Conservation (phyloP, 1,140 invertebrate species). For the Cecropterus lyciades region DNA sequence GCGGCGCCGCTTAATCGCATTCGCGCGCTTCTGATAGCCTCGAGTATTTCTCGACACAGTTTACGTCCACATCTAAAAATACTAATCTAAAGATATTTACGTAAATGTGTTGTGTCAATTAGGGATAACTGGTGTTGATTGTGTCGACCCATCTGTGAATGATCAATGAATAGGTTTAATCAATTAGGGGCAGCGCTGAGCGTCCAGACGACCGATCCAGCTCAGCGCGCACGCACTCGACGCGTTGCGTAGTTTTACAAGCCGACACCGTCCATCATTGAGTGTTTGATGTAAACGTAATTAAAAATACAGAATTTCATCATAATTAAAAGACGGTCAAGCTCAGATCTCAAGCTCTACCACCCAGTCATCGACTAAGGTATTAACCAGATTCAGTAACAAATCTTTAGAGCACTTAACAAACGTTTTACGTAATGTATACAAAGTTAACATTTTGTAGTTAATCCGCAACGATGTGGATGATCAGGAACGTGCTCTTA, state of each 20-base stretch:
- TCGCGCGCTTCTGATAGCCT: slow-evolving; percentile 9
- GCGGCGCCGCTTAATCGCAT: slow-evolving; percentile 21
- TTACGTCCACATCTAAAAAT: not conserved
- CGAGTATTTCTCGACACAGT: not conserved
- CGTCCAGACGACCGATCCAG: not conserved
- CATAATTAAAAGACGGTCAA: too few relatives aligned
- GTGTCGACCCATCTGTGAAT: not conserved
- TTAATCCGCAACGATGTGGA: too few relatives aligned
- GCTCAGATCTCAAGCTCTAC: too few relatives aligned
- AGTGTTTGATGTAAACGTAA: not conserved
- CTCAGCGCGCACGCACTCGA: not conserved
- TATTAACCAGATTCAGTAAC: too few relatives aligned
- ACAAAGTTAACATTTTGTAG: too few relatives aligned
- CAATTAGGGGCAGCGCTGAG: not conserved
- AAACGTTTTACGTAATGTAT: too few relatives aligned
- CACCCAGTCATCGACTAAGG: too few relatives aligned
- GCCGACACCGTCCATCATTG: not conserved
- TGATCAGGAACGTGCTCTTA: too few relatives aligned
- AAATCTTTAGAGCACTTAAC: too few relatives aligned
- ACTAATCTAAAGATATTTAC: not conserved
- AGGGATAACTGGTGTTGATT: not conserved
- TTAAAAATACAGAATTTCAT: not conserved
- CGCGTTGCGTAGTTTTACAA: not conserved
- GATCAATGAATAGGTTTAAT: not conserved
- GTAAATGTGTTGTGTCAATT: not conserved